phyloP scores from a whole-genome alignment of 2,113 vertebrate species.

The Stomatorhinus ivindoensis region DNA sequence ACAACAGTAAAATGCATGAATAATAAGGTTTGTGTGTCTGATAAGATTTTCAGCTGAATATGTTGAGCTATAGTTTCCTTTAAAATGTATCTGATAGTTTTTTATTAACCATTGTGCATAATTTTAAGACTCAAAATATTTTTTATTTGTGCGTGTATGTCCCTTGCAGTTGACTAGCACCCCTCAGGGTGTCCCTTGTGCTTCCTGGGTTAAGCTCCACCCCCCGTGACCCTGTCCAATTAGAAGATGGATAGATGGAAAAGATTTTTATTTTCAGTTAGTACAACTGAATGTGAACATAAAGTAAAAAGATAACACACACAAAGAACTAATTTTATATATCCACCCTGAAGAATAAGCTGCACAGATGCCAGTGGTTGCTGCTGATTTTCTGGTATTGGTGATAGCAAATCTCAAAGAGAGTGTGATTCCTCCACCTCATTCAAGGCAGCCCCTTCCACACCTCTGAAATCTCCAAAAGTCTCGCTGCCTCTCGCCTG shows the following conservation, averaged over 20 bases:
- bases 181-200: not conserved
- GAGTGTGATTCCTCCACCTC: not conserved
- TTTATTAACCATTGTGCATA: conserved; percentile 25
- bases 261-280: conserved; percentile 17
- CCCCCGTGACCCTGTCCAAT: not conserved
- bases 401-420: not conserved
- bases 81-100: conserved; percentile 24
- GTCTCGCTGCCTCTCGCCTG: not conserved
- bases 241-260: not conserved
- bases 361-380: not conserved
- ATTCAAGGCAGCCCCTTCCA: conserved; percentile 16
- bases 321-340: conserved; percentile 21
- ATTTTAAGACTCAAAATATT: conserved; percentile 28
- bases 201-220: not conserved
- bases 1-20: conserved; percentile 43
- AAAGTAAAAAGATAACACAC: conserved; percentile 40
- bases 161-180: not conserved
- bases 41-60: conserved; percentile 30
- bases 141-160: conserved; percentile 24
- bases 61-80: not conserved
- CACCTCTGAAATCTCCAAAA: not conserved
- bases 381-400: not conserved
- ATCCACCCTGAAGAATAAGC: not conserved
- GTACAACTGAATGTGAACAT: conserved; percentile 41
- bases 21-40: conserved; percentile 51